Evolutionary conservation across 2,113 vertebrate genomes (phyloP).

Genomic region (Elanus axillaris): DNA sequence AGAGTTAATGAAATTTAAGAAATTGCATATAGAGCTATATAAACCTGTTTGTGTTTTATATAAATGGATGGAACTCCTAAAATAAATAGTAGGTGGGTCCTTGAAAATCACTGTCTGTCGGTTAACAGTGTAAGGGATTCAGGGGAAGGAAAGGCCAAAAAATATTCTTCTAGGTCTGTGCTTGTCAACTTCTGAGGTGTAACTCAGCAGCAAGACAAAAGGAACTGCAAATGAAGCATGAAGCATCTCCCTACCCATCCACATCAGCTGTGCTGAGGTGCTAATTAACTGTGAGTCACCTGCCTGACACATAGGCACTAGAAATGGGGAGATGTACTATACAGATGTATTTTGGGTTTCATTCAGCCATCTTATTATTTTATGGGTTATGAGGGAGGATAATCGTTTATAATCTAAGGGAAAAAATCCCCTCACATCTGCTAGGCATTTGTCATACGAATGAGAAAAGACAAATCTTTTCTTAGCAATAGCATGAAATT

Average conservation of each 20-base stretch:
- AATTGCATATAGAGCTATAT: background rate
- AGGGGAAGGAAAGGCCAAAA: background rate
- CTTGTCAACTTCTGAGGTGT: background rate
- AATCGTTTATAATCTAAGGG: background rate
- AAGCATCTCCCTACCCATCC: background rate
- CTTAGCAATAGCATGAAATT: constrained; percentile 40
- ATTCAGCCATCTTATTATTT: background rate
- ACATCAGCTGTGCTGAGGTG: background rate
- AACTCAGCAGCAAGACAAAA: background rate
- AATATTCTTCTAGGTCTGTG: background rate
- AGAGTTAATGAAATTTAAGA: background rate
- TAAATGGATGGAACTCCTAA: background rate
- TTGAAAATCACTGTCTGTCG: background rate
- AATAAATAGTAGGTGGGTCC: background rate
- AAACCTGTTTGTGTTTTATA: background rate
- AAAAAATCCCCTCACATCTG: constrained; percentile 35
- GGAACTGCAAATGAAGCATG: constrained; percentile 13
- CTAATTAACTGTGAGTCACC: constrained; percentile 11
- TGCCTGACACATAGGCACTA: background rate
- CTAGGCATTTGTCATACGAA: background rate
- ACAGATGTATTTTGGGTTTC: background rate
- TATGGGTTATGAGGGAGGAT: background rate
- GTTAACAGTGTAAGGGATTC: background rate
- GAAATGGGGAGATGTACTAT: background rate
- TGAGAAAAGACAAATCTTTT: constrained; percentile 46